Base-by-base conservation (phyloP, 1,140 invertebrate species). In the Zaprionus camerounensis region DNA sequence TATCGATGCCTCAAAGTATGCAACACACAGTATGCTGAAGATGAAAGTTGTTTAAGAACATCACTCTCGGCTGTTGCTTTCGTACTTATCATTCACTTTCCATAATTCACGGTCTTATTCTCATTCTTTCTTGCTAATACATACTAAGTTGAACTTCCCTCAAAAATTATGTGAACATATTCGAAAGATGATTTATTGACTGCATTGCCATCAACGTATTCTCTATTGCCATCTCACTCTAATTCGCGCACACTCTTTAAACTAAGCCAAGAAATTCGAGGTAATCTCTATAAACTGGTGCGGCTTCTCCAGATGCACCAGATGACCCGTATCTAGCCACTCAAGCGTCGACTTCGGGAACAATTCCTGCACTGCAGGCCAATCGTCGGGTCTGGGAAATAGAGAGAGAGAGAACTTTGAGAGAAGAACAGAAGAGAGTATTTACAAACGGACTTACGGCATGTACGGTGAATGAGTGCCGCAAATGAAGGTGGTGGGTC, bases 231-330 rank as follows among this genome's bases (percentile, higher is more conserved):
- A 49, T 66, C 69, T 76, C 69, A 36, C 49, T 76, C 58, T 71
- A 62, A 49, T 17, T 63, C 68, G 63, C 69, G 65, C 59, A 64
- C 38, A 44, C n/a, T 68, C 53, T 17, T 34, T 69, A 55, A 41
- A 49, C 69, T 59, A 13, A 46, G 86, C 94, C 5, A 94, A 74
- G 69, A 95, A 95, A 61, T 94, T 93, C 67, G 93, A 93, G 13
- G 94, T 93, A 76, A 94, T 78, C 74, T 94, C 93, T 11, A 98
- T 87, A 93, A 99, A 99, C 83, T 97, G 95, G 2, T 94, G 86
- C 2, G 98, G 97, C 92, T 98, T 96, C 75, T 99, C 98, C 61
- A 97, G 95, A 90, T 99, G 98, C 9, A 98, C 95, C 97, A 98
- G 98, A 92, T 99, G 98, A 6, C 97, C 97, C 20, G 98, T 73